phyloP scores from a whole-genome alignment of 1,140 invertebrate genomes.

The Caerostris darwini region DNA sequence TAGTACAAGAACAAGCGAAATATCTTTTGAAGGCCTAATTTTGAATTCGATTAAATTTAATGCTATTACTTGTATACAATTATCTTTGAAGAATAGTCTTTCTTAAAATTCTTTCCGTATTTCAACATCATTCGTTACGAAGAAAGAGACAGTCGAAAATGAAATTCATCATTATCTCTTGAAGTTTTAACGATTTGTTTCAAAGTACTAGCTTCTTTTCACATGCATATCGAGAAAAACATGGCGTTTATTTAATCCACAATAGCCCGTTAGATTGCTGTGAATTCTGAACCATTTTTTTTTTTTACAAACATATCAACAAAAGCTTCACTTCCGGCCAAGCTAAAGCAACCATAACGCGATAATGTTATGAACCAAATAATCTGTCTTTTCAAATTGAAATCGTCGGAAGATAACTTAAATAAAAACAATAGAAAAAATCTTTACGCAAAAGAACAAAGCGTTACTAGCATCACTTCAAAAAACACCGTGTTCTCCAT shows the following conservation, averaged over 20 bases:
- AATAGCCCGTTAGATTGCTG: neutral
- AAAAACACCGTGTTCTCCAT: neutral
- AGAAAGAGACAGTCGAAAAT: too few species aligned
- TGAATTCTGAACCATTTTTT: neutral
- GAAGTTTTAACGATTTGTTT: neutral
- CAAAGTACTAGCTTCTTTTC: neutral
- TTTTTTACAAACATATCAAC: neutral
- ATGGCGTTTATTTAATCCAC: neutral
- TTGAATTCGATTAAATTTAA: too few species aligned
- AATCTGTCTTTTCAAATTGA: neutral
- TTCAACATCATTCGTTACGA: too few species aligned
- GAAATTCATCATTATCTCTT: too few species aligned
- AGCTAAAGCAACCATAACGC: neutral
- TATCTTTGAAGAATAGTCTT: too few species aligned
- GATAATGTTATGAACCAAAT: neutral
- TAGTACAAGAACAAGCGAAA: too few species aligned
- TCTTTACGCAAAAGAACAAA: neutral
- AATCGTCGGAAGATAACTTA: neutral
- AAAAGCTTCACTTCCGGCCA: neutral
- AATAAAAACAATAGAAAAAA: neutral
- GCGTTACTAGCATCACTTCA: neutral
- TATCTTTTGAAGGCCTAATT: too few species aligned
- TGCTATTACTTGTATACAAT: too few species aligned
- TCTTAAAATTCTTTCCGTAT: too few species aligned
- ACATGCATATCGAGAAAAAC: neutral